Base-by-base conservation (phyloP, 2,113 vertebrate genomes). In the Phodopus roborovskii region DNA sequence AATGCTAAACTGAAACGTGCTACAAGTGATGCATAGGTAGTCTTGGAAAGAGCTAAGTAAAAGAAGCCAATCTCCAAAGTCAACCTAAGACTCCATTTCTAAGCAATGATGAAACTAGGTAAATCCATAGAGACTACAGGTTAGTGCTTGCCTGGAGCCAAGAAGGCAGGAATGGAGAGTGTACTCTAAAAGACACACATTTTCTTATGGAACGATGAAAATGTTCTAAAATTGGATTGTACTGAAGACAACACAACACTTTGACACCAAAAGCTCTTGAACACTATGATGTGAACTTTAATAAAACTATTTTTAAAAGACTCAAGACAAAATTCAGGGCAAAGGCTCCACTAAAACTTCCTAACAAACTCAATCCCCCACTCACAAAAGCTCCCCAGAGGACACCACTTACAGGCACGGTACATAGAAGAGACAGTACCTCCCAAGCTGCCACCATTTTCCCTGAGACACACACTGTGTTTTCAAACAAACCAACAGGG, bases 341-440 rank as follows among this genome's bases (percentile, higher is more conserved):
- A 95, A 96, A 97, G 78, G 11, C 11, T 36, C 33, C 28, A 70
- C 36, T 81, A 56, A 92, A 88, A 71, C 53, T 62, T 89, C 71
- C 58, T 66, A 90, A 36, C 6, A 48, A 92, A 78, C 8, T 7
- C 50, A 64, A 36, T 53, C 75, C 16, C 81, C 66, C 22, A 53
- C 28, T 90, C 33, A 70, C 10, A 48, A 58, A 30, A 42, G 24
- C 26, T 17, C 58, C 81, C n/a, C 17, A 10, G 81, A 83, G 30
- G 60, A 22, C 16, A 42, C 79, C 28, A 74, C 39, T 90, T 64
- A 75, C 53, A 20, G 39, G 39, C 73, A 75, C 39, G n/a, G 68
- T n/a, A 7, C 68, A 3, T 3, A 64, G 39, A 70, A 79, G 28
- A 94, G 64, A 94, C 2, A 15, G 7, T 36, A 88, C 4, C 94